A percentile compares a stretch with the other conserved stretches of the same genome.
Evolutionary conservation across 2,113 vertebrate species (phyloP).

Genomic region (Lichenostomus cassidix): DNA sequence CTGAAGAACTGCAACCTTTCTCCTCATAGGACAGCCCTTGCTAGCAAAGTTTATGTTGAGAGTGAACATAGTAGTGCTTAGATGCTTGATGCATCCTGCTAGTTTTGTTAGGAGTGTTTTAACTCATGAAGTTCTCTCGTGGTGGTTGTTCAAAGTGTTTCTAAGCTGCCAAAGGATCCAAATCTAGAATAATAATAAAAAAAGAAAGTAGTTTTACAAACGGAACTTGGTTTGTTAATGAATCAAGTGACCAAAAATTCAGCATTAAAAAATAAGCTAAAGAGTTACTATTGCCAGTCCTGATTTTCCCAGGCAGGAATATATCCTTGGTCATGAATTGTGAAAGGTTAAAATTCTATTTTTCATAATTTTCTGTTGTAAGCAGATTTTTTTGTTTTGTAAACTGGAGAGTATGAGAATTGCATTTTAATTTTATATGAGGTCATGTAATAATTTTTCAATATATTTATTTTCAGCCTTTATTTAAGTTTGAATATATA

Average conservation of each 20-base stretch:
- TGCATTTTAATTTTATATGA: background rate
- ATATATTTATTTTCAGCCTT: background rate
- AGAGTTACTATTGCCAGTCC: background rate
- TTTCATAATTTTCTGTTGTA: background rate
- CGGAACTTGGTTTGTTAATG: background rate
- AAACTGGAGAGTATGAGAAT: background rate
- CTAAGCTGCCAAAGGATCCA: background rate
- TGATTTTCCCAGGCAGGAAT: background rate
- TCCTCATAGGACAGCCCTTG: background rate
- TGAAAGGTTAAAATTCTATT: background rate
- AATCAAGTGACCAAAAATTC: background rate
- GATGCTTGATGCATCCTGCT: background rate
- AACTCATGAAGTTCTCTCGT: background rate
- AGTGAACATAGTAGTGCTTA: background rate
- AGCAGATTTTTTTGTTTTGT: background rate
- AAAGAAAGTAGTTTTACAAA: rapidly evolving
- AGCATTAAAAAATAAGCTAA: background rate
- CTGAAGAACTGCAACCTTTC: background rate
- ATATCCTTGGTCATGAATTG: background rate
- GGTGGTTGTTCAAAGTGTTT: background rate
- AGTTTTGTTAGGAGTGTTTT: background rate
- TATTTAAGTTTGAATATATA: background rate
- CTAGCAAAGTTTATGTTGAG: background rate
- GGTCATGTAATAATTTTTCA: background rate
- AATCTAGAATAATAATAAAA: background rate